Conservation (phyloP, 2,797 vertebrate genomes). For the Amniataba percoides region DNA sequence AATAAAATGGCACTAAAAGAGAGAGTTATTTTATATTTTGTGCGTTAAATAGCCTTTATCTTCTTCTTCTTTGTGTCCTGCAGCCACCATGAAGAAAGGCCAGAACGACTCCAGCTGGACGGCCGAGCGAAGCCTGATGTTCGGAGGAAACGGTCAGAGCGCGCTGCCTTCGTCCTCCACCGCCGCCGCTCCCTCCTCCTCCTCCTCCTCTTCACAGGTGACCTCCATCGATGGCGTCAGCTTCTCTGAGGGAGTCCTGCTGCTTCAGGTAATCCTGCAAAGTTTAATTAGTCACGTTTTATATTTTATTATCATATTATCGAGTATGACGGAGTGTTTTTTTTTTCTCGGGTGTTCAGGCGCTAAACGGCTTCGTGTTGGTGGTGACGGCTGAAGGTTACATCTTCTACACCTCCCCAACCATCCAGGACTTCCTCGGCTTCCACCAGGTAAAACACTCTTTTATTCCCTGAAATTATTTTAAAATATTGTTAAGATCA, state of each 20-base stretch:
- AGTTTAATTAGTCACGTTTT: background rate
- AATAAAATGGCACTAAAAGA: background rate
- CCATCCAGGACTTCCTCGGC: conserved; percentile 89
- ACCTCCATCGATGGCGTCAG: conserved; percentile 80
- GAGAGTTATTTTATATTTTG: background rate
- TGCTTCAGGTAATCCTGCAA: conserved; percentile 78
- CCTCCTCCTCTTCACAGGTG: background rate
- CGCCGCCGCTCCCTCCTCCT: background rate
- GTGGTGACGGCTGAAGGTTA: conserved; percentile 88
- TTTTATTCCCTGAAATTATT: too few relatives aligned
- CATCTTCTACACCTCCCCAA: conserved; percentile 87
- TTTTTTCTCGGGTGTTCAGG: conserved; percentile 68
- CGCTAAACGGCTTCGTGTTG: conserved; percentile 87
- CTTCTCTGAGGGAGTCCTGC: conserved; percentile 83
- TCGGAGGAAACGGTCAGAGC: conserved; percentile 61
- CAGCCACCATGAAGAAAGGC: conserved; percentile 81
- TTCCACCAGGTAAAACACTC: conserved; percentile 86
- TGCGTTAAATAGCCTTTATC: too few relatives aligned
- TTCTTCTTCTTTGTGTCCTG: conserved; percentile 5
- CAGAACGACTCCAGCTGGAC: conserved; percentile 63
- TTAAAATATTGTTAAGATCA: too few relatives aligned
- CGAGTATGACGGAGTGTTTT: background rate
- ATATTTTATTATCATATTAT: background rate
- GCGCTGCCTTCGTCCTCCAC: background rate
- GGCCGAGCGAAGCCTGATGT: conserved; percentile 45